These are phyloP conservation scores for Trissolcus japonicus DNA, from an alignment of 2,888 invertebrate genomes.

Conservation along the genomic window DNA sequence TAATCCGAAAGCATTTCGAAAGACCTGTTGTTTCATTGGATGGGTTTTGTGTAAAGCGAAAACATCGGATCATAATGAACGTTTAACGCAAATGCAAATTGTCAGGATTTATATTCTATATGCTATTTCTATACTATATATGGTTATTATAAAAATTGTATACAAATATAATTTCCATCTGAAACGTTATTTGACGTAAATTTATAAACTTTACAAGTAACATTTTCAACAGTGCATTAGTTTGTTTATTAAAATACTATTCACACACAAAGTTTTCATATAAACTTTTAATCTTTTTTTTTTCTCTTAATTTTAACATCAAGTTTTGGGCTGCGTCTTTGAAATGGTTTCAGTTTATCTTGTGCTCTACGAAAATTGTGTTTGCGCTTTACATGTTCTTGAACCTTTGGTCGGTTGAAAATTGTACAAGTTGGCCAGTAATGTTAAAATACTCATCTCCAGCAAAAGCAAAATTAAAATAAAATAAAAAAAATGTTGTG, in stretches of 20 bases:
- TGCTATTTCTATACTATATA: slow-evolving; percentile 38
- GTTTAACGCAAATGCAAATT: slow-evolving; percentile 6
- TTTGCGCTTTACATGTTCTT: slow-evolving; percentile 6
- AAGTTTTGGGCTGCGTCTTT: slow-evolving; percentile 21
- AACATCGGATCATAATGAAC: slow-evolving; percentile 4
- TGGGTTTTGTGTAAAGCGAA: neutral
- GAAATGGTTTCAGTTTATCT: slow-evolving; percentile 31
- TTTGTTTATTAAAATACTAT: slow-evolving; percentile 51
- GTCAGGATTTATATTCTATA: slow-evolving; percentile 15
- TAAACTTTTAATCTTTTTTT: slow-evolving; percentile 24
- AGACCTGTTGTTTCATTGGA: slow-evolving; percentile 5
- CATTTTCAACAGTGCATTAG: slow-evolving; percentile 42
- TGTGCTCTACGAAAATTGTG: neutral
- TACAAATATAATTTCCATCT: slow-evolving; percentile 50
- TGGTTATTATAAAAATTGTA: slow-evolving; percentile 43
- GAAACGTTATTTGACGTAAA: slow-evolving; percentile 35
- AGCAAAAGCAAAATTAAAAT: neutral
- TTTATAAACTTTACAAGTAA: slow-evolving; percentile 43
- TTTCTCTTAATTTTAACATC: slow-evolving; percentile 39
- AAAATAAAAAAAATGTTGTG: neutral
- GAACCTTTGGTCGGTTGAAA: slow-evolving; percentile 2
- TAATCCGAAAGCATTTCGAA: slow-evolving; percentile 37
- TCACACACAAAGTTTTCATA: slow-evolving; percentile 39
- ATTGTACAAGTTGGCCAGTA: neutral
- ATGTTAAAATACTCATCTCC: neutral